A percentile compares a stretch with the other conserved stretches of the same genome.
phyloP scores from a whole-genome alignment of 1,140 invertebrate species.

The Brachionus asplanchnoidis region DNA sequence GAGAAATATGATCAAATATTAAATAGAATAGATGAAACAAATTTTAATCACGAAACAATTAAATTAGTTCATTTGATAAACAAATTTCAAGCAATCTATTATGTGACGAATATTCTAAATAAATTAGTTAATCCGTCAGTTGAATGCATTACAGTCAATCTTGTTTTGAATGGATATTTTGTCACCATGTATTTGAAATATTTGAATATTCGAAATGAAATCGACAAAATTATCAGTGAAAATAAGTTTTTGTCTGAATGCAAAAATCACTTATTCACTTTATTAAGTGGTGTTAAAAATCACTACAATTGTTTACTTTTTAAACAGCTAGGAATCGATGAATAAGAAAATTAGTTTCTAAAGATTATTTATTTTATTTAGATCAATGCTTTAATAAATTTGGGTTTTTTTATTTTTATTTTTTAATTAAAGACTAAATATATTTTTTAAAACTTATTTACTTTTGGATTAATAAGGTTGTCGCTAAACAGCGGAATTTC shows the following conservation, averaged over 20 bases:
- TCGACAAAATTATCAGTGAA: not conserved
- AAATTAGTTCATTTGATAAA: not conserved
- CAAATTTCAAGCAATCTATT: not conserved
- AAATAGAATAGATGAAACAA: not conserved
- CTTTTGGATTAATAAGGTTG: no score
- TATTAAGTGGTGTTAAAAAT: no score
- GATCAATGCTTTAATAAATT: no score
- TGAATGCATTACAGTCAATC: not conserved
- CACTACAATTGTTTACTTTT: no score
- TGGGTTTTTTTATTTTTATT: no score
- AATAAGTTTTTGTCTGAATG: not conserved
- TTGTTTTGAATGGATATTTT: not conserved
- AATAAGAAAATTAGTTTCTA: no score
- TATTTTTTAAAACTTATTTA: no score
- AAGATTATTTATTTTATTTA: no score
- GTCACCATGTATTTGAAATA: not conserved
- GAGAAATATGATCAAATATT: not conserved
- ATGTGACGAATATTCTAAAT: not conserved
- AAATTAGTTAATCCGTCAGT: not conserved
- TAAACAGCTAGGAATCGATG: no score
- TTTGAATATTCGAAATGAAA: not conserved
- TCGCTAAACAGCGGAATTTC: no score
- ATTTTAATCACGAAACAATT: not conserved
- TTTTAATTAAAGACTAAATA: no score
- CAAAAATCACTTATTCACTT: not conserved